phyloP scores from a whole-genome alignment of 2,888 invertebrate genomes.

The Dryomyza anilis region DNA sequence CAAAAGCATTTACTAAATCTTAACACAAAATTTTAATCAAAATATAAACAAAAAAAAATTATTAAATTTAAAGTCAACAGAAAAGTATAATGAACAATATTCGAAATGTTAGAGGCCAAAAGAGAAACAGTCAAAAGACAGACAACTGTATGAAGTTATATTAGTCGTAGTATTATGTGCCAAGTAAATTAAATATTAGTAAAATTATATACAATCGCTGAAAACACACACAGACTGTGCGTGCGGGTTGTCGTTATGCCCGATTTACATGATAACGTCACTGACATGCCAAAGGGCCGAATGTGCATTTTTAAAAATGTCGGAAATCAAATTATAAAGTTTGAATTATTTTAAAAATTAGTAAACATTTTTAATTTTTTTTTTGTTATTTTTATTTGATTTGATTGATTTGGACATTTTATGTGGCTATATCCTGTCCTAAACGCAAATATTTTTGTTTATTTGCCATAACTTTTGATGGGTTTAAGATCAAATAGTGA shows the following conservation, averaged over 20 bases:
- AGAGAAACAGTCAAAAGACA: background rate
- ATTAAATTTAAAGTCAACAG: conserved; percentile 12
- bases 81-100: conserved; percentile 23
- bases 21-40: conserved; percentile 15
- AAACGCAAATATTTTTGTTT: too few relatives aligned
- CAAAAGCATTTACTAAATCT: conserved; percentile 23
- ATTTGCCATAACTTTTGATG: too few relatives aligned
- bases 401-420: background rate
- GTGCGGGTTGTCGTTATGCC: background rate
- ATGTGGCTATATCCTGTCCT: too few relatives aligned
- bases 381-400: too few relatives aligned
- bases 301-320: too few relatives aligned
- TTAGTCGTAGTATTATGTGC: conserved; percentile 16
- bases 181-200: conserved; percentile 16
- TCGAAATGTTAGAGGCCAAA: background rate
- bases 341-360: too few relatives aligned
- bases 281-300: too few relatives aligned
- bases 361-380: too few relatives aligned
- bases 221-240: conserved; percentile 28
- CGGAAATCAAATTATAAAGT: too few relatives aligned
- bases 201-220: conserved; percentile 30
- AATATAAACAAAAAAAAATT: conserved; percentile 8
- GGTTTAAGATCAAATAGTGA: too few relatives aligned
- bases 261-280: background rate
- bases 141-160: background rate